Evolutionary conservation across 2,797 vertebrate species (phyloP).

Genomic region (Cheirogaleus major): DNA sequence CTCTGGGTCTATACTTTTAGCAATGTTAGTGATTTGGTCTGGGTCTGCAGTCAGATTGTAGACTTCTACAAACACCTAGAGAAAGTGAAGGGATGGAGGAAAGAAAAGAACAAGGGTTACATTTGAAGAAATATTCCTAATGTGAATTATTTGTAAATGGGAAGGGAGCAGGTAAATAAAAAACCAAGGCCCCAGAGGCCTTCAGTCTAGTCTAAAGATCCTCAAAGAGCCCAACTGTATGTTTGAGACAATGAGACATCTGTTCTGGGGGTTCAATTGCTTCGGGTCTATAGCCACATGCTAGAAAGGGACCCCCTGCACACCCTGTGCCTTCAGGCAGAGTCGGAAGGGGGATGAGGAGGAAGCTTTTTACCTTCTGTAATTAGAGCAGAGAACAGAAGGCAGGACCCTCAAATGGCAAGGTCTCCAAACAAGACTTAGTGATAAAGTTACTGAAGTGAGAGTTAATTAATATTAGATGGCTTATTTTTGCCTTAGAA

Average conservation of each 20-base stretch:
- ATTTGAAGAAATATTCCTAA: neutral
- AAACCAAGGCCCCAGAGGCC: neutral
- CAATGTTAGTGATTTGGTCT: conserved; percentile 96
- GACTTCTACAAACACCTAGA: conserved; percentile 96
- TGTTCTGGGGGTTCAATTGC: neutral
- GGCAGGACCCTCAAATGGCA: neutral
- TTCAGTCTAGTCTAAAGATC: neutral
- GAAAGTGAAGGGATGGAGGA: neutral
- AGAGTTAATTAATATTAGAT: neutral
- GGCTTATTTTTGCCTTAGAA: neutral
- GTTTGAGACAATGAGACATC: neutral
- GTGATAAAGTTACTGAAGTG: neutral
- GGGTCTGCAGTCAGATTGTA: conserved; percentile 97
- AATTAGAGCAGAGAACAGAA: neutral
- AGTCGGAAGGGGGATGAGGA: neutral
- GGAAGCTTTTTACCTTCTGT: neutral
- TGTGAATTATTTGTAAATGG: neutral
- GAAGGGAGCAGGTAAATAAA: neutral
- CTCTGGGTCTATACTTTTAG: conserved; percentile 95
- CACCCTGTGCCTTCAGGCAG: neutral
- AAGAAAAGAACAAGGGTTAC: neutral
- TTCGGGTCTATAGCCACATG: neutral
- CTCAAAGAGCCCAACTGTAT: neutral
- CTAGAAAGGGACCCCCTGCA: neutral
- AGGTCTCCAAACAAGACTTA: neutral